Base-by-base conservation (phyloP, 2,797 vertebrate species). In the Onychomys leucogaster region DNA sequence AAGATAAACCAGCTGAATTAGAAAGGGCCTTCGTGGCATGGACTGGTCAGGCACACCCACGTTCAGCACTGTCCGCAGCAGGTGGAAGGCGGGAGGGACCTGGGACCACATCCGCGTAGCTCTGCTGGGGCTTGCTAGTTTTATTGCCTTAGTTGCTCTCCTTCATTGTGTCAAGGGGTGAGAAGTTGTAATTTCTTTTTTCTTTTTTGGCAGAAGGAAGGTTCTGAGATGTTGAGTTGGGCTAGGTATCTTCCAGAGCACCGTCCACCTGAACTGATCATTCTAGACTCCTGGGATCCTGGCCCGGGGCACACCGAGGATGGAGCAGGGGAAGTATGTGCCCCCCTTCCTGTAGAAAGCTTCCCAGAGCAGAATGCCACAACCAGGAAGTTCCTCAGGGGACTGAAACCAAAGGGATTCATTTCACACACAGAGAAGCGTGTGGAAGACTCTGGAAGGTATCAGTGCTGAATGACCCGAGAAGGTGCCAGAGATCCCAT, bases 361-460 rank as follows among this genome's bases (percentile, higher is more conserved):
- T 67, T 84, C 77, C 63, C 34, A 63, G 85, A 93, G 37, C 16
- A 52, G 67, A 85, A 23, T 0, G 11, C 21, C 11, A 57, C 27
- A 73, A 29, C 80, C 77, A 27, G n/a, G 55, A 69, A 25, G 55
- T n/a, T 23, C 43, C 69, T 92, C 5, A 0, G 23, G 34, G 57
- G 12, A 63, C 21, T 0, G 19, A 75, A 80, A n/a, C 34, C 49
- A 16, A 19, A 75, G 49, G 43, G 75, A 25, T 11, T 55, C 4
- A 32, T 11, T 43, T 49, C 55, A 37, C 1, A 2, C 6, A 43
- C 41, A 46, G 57, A 89, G 71, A 84, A 12, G 49, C 1, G 6
- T 0, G 0, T 0, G 0, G 90, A 61, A 76, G 57, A 46, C 29
- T n/a, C 3, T 0, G 37, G 27, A 65, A 21, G 41, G 25, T 5